Percentiles rank a stretch among this genome's conserved stretches.
phyloP scores from a whole-genome alignment of 1,140 invertebrate genomes.

The Alviniconcha marisindica region DNA sequence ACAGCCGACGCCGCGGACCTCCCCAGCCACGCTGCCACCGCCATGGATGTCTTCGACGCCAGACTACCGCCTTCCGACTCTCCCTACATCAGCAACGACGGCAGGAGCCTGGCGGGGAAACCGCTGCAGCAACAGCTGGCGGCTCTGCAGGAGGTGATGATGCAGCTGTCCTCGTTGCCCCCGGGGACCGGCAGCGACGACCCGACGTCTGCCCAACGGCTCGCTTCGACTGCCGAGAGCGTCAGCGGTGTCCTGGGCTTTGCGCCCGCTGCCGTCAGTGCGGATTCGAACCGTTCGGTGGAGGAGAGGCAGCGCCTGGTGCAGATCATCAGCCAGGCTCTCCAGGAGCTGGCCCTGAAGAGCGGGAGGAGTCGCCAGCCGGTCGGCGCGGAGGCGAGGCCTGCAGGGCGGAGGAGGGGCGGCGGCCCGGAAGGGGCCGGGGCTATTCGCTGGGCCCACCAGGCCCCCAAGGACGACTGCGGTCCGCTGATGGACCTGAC shows the following conservation, averaged over 20 bases:
- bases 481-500: not conserved
- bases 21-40: not conserved
- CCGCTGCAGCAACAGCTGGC: not conserved
- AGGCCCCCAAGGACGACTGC: not conserved
- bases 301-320: constrained; percentile 17
- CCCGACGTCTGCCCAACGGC: not conserved
- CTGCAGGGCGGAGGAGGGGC: not conserved
- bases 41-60: no score
- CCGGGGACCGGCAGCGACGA: not conserved
- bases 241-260: not conserved
- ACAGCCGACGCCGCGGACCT: not conserved
- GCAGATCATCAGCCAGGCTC: constrained; percentile 21
- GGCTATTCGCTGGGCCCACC: not conserved
- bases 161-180: no score
- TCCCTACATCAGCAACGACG: no score
- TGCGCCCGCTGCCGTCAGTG: not conserved
- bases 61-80: no score
- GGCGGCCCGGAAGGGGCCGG: not conserved
- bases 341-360: not conserved
- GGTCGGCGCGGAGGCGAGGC: no score
- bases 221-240: no score
- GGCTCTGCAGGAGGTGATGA: not conserved
- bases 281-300: not conserved
- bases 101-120: no score
- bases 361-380: not conserved